phyloP scores from a whole-genome alignment of 2,797 vertebrate species.

The Chelmon rostratus region DNA sequence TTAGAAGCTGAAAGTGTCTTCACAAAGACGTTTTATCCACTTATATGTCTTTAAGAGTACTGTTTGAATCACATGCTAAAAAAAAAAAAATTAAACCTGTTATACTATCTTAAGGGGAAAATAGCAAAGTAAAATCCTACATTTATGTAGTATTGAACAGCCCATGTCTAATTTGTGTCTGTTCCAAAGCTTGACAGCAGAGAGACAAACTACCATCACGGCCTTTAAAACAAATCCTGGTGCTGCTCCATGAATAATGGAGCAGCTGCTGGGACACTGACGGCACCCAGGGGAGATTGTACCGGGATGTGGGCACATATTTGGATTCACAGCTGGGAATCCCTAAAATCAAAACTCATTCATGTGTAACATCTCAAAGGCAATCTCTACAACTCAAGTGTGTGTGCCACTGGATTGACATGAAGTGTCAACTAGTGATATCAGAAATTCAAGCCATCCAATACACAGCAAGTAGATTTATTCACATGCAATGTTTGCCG shows the following conservation, averaged over 20 bases:
- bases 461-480: not conserved
- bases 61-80: not conserved
- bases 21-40: not conserved
- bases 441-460: not conserved
- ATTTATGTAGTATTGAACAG: not conserved
- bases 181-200: constrained; percentile 1
- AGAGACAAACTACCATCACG: constrained; percentile 14
- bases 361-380: constrained; percentile 11
- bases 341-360: not conserved
- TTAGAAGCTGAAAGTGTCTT: not conserved
- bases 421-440: not conserved
- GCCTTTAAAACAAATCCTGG: constrained; percentile 26
- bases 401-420: not conserved
- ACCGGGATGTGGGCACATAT: not conserved
- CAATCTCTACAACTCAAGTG: not conserved
- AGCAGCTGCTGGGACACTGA: constrained; percentile 22
- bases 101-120: not conserved
- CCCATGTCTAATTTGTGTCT: constrained; percentile 8
- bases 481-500: not conserved
- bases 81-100: not conserved
- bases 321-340: constrained; percentile 17
- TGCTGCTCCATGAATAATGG: constrained; percentile 37
- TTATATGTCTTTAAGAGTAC: not conserved
- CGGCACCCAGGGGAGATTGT: constrained; percentile 21
- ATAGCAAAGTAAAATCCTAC: not conserved